A percentile compares a stretch with the other conserved stretches of the same genome.
phyloP scores from a whole-genome alignment of 2,797 vertebrate species.

The Chiroxiphia lanceolata region DNA sequence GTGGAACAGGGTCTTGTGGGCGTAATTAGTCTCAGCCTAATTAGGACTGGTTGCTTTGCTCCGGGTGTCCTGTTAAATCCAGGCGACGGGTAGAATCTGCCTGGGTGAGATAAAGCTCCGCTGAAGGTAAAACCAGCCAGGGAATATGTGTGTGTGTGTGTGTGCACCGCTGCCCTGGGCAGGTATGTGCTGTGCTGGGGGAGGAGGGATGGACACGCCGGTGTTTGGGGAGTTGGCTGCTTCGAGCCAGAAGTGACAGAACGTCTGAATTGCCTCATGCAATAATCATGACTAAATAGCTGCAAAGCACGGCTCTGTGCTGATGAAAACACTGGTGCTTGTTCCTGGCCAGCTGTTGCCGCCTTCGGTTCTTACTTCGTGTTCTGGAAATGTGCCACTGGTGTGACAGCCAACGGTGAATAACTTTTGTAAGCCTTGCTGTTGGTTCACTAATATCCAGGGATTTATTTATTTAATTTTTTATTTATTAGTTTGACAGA shows the following conservation, averaged over 20 bases:
- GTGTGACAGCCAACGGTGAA: background rate
- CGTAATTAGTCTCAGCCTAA: background rate
- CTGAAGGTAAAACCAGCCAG: accelerated
- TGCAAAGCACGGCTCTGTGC: background rate
- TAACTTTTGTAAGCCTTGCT: background rate
- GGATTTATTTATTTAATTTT: background rate
- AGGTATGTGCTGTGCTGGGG: background rate
- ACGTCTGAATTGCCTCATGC: accelerated
- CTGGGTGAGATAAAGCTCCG: accelerated
- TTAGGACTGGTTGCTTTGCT: background rate
- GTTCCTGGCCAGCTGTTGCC: background rate
- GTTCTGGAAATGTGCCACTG: background rate
- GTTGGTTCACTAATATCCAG: background rate
- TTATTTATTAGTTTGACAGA: background rate
- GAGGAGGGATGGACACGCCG: background rate
- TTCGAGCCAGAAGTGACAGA: accelerated
- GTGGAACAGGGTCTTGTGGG: accelerated
- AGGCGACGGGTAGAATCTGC: background rate
- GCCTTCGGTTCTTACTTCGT: background rate
- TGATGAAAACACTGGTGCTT: background rate
- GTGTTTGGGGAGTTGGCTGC: accelerated
- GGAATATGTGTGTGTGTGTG: accelerated
- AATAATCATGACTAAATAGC: accelerated
- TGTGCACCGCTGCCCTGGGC: background rate
- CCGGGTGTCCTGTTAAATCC: accelerated